phyloP scores from a whole-genome alignment of 1,140 invertebrate genomes.

The Elysia chlorotica region DNA sequence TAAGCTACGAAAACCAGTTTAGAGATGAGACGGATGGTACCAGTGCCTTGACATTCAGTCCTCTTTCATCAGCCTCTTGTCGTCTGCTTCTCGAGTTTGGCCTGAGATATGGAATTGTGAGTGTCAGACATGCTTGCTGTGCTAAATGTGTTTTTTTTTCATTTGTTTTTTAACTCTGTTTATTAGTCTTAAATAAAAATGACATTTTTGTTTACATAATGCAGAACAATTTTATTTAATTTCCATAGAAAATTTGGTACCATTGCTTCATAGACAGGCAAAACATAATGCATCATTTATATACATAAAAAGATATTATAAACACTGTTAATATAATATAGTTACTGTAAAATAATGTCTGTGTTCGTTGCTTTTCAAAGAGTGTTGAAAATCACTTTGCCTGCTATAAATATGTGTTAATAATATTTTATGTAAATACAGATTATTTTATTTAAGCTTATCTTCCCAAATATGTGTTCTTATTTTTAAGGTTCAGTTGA shows the following conservation, averaged over 20 bases:
- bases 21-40: conserved; percentile 24
- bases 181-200: background rate
- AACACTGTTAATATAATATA: too few relatives aligned
- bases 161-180: background rate
- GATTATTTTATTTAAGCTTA: too few relatives aligned
- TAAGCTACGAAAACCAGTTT: conserved; percentile 48
- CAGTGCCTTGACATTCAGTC: conserved; percentile 21
- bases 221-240: background rate
- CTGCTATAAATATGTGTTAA: too few relatives aligned
- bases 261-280: background rate
- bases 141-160: background rate
- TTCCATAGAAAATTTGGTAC: background rate
- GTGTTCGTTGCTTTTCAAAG: too few relatives aligned
- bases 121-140: conserved; percentile 14
- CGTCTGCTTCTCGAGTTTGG: conserved; percentile 51
- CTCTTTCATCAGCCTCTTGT: conserved; percentile 44
- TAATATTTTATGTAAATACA: too few relatives aligned
- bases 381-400: too few relatives aligned
- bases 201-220: background rate
- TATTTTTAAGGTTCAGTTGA: background rate
- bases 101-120: conserved; percentile 53
- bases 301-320: background rate
- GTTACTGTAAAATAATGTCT: too few relatives aligned
- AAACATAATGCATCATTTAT: background rate
- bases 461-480: too few relatives aligned